These are phyloP conservation scores for Acronicta leporina DNA, from an alignment of 2,888 invertebrate species.

Conservation along the genomic window DNA sequence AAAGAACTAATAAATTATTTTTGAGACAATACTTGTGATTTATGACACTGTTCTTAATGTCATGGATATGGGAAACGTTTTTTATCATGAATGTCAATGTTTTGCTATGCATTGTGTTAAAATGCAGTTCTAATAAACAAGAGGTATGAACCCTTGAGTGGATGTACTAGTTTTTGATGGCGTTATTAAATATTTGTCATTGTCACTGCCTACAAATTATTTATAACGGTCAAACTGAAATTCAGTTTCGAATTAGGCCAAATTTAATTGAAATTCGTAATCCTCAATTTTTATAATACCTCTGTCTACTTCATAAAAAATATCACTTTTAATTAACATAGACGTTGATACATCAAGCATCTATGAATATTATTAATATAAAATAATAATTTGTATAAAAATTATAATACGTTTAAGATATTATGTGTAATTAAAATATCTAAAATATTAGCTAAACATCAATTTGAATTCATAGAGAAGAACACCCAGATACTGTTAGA, in stretches of 20 bases:
- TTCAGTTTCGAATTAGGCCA: too few relatives aligned
- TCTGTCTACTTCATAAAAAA: slow-evolving; percentile 3
- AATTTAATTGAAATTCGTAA: slow-evolving; percentile 7
- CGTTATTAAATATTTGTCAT: slow-evolving; percentile 6
- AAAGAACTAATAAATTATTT: slow-evolving; percentile 57
- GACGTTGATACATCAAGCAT: slow-evolving; percentile 24
- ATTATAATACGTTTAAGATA: slow-evolving; percentile 33
- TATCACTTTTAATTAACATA: slow-evolving; percentile 26
- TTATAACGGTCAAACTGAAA: too few relatives aligned
- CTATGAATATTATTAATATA: slow-evolving; percentile 49
- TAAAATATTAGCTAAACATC: slow-evolving; percentile 58
- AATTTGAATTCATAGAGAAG: slow-evolving; percentile 59
- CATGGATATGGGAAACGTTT: slow-evolving; percentile 62
- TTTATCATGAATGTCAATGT: slow-evolving; percentile 37
- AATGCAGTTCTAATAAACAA: slow-evolving; percentile 39
- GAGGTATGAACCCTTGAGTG: slow-evolving; percentile 33
- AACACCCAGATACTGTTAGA: slow-evolving; percentile 53
- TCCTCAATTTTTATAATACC: background rate
- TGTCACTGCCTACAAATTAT: too few relatives aligned
- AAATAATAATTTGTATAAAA: slow-evolving; percentile 44
- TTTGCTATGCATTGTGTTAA: slow-evolving; percentile 36
- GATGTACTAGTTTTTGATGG: slow-evolving; percentile 20
- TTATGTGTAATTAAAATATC: slow-evolving; percentile 58
- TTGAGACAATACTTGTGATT: slow-evolving; percentile 68
- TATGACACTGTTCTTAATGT: slow-evolving; percentile 55